phyloP scores from a whole-genome alignment of 1,140 invertebrate species.

The Lepidurus arcticus region DNA sequence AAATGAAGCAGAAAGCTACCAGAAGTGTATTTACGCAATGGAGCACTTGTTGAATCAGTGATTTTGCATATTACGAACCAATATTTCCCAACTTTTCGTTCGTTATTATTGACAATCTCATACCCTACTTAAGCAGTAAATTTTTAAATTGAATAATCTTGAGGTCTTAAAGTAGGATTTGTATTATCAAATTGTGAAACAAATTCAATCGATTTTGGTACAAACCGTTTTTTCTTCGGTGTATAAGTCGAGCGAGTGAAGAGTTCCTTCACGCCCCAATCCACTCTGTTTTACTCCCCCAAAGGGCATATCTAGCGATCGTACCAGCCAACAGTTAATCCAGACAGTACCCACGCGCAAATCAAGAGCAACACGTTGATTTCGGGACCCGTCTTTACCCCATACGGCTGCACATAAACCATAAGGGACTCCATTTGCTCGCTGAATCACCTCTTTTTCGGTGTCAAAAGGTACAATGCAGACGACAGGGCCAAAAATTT shows the following conservation, averaged over 20 bases:
- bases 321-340: slow-evolving; percentile 56
- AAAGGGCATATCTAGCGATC: slow-evolving; percentile 55
- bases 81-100: too few relatives aligned
- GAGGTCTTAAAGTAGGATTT: too few relatives aligned
- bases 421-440: slow-evolving; percentile 49
- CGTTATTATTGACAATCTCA: too few relatives aligned
- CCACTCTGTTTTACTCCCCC: slow-evolving; percentile 57
- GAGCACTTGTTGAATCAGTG: background rate
- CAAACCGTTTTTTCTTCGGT: slow-evolving; percentile 56
- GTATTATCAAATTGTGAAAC: too few relatives aligned
- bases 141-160: too few relatives aligned
- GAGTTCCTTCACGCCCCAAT: slow-evolving; percentile 51
- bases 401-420: slow-evolving; percentile 54
- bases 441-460: slow-evolving; percentile 49
- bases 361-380: slow-evolving; percentile 48
- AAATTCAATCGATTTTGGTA: slow-evolving; percentile 41
- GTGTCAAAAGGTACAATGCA: slow-evolving; percentile 51
- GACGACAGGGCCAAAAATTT: slow-evolving; percentile 58
- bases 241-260: slow-evolving; percentile 55
- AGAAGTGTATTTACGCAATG: background rate
- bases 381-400: slow-evolving; percentile 46
- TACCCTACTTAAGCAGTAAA: too few relatives aligned
- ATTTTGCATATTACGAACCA: too few relatives aligned
- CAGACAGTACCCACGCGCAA: slow-evolving; percentile 56
- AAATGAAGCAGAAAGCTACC: background rate